Percentiles rank a stretch among this genome's conserved stretches.
Evolutionary conservation across 2,888 invertebrate genomes (phyloP).

Genomic region (Hydriomena furcata): DNA sequence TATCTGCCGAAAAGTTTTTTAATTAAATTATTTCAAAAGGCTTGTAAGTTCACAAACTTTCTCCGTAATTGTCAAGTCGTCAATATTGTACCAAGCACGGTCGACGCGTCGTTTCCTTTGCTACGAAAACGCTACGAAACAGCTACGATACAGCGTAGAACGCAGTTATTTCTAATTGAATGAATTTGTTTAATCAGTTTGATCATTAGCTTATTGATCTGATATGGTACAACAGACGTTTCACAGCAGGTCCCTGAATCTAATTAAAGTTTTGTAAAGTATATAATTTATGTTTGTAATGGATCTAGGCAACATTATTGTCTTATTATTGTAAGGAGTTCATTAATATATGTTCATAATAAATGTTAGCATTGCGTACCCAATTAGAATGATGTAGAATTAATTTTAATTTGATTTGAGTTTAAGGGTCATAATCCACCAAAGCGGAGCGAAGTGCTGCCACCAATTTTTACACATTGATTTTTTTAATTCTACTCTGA

Average conservation of each 20-base stretch:
- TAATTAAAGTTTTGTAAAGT: constrained; percentile 74
- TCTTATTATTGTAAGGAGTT: too few species aligned
- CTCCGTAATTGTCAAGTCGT: neutral
- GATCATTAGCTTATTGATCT: neutral
- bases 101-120: constrained; percentile 4
- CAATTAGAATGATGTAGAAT: too few species aligned
- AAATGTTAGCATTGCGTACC: too few species aligned
- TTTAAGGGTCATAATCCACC: too few species aligned
- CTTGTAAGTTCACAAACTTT: constrained; percentile 17
- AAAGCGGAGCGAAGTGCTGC: too few species aligned
- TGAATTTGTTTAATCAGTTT: constrained; percentile 9
- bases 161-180: neutral
- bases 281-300: constrained; percentile 61
- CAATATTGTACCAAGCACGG: neutral
- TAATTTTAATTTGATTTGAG: too few species aligned
- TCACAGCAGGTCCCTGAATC: constrained; percentile 57
- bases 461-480: too few species aligned
- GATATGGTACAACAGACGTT: constrained; percentile 50
- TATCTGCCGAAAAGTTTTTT: constrained; percentile 31
- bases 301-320: constrained; percentile 24
- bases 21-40: constrained; percentile 32
- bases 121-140: constrained; percentile 33
- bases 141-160: constrained; percentile 18
- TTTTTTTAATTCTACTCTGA: too few species aligned
- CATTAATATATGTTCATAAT: too few species aligned